Conservation (phyloP, 2,888 invertebrate species). For the Sesia apiformis region DNA sequence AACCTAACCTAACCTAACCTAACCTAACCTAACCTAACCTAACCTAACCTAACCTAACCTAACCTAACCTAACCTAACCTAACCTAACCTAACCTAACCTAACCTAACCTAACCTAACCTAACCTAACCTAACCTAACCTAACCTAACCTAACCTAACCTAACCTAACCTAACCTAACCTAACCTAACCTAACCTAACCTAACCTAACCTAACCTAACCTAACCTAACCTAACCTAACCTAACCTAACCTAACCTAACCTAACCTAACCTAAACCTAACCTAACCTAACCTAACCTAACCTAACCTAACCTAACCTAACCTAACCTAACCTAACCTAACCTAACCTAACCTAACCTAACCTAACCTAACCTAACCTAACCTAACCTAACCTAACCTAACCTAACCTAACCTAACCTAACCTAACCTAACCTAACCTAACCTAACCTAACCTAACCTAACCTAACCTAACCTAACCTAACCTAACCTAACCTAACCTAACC, state of each 20-base stretch:
- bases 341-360: conserved; percentile 8
- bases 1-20: conserved; percentile 7
- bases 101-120: conserved; percentile 7
- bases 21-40: conserved; percentile 7
- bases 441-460: conserved; percentile 7
- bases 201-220: conserved; percentile 12
- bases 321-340: conserved; percentile 12
- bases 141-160: conserved; percentile 12
- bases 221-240: conserved; percentile 12
- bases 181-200: conserved; percentile 10
- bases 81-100: conserved; percentile 8
- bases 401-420: conserved; percentile 8
- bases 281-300: conserved; percentile 12
- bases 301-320: conserved; percentile 12
- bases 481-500: neutral
- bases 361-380: conserved; percentile 15
- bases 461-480: neutral
- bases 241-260: conserved; percentile 11
- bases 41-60: conserved; percentile 2
- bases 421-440: conserved; percentile 4
- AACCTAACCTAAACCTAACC: conserved; percentile 12
- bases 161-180: conserved; percentile 12
- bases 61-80: conserved; percentile 1
- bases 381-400: conserved; percentile 12
- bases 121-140: conserved; percentile 8